Base-by-base conservation (phyloP, 2,113 vertebrate species). In the Xenopus borealis region DNA sequence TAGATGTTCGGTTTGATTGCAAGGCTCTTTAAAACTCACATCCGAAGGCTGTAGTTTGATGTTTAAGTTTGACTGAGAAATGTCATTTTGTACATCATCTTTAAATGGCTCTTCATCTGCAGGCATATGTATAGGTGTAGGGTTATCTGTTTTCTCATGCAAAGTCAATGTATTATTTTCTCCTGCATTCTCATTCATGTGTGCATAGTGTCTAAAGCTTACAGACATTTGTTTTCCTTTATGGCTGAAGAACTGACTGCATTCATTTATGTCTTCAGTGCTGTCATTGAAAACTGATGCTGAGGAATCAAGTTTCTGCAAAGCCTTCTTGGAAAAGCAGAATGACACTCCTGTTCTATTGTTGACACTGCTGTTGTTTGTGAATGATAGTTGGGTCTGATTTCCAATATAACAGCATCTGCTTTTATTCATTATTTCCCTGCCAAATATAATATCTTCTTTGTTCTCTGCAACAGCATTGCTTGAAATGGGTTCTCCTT, bases 281-380 rank as follows among this genome's bases (percentile, higher is more conserved):
- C 89, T 91, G 85, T 99, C 97, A 13, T 90, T 96, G 85, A 99
- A 99, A 82, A 98, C 95, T 0, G 97, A 95, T 20, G 97, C 97
- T 0, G 93, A 98, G 16, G 96, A 98, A 81, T 98, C 96, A 4
- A 99, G 92, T 81, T 94, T 93, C 75, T 95, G 87, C 72, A 93
- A 85, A 27, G 89, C 93, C 80, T 96, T 95, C 83, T 92, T 95
- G 30, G 95, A 97, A 84, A 99, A 98, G 40, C 95, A 98, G 86
- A 99, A 99, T 13, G 96, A 99, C 78, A 99, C 93, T 33, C 93
- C 95, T 10, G 88, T 88, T 52, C 94, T 91, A 78, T 89, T 92
- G 84, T 73, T 86, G 52, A 62, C 66, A 30, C 62, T 90, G 66
- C 78, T 85, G 78, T 71, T 84, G 30, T 83, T 69, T 65, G 86